phyloP scores from a whole-genome alignment of 2,888 invertebrate genomes.

The Tetranychus truncatus region DNA sequence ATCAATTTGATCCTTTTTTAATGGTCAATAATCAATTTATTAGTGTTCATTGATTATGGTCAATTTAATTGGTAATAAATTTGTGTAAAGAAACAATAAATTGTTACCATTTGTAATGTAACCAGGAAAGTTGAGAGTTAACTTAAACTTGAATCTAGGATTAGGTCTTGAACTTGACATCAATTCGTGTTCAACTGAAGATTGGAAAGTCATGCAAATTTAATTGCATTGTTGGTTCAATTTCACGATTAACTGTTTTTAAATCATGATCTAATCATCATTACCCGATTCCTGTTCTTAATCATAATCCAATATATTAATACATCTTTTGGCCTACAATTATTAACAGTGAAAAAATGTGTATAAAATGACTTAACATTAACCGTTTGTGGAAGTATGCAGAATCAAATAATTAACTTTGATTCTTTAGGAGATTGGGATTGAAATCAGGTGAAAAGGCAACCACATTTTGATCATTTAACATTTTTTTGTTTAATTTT shows the following conservation, averaged over 20 bases:
- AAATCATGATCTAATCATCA: neutral
- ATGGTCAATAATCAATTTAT: neutral
- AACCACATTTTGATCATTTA: too few species aligned
- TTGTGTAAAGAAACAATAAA: neutral
- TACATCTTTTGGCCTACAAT: neutral
- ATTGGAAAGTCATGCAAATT: neutral
- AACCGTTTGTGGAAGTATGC: too few species aligned
- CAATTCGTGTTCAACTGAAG: neutral
- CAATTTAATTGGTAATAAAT: neutral
- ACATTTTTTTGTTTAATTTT: too few species aligned
- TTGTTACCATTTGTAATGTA: too few species aligned
- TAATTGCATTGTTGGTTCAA: neutral
- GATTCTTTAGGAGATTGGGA: too few species aligned
- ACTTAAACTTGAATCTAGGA: neutral
- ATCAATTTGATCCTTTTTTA: too few species aligned
- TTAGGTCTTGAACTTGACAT: neutral
- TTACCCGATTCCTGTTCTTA: neutral
- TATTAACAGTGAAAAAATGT: too few species aligned
- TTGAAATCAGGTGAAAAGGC: too few species aligned
- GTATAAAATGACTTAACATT: too few species aligned
- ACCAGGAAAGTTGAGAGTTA: too few species aligned
- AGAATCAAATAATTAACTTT: too few species aligned
- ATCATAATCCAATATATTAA: too few species aligned
- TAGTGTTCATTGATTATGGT: neutral
- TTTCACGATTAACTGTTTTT: neutral